Conservation (phyloP, 2,797 vertebrate species). For the Urosaurus nigricauda region DNA sequence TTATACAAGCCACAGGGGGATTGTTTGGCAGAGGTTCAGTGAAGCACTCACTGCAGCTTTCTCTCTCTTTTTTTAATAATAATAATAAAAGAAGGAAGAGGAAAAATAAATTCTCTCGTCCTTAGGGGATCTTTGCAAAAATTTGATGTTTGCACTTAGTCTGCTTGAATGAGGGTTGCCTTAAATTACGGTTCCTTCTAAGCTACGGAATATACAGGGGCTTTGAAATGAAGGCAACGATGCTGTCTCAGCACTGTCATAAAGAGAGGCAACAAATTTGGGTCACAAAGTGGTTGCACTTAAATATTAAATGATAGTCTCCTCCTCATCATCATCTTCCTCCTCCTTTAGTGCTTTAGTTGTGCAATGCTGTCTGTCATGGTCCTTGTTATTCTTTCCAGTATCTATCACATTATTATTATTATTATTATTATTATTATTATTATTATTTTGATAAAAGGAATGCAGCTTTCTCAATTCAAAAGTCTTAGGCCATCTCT, state of each 20-base stretch:
- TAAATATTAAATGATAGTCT: not conserved
- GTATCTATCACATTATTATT: too few relatives aligned
- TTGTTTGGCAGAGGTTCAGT: constrained; percentile 28
- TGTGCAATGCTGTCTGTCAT: too few relatives aligned
- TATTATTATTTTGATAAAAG: too few relatives aligned
- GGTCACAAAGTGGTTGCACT: not conserved
- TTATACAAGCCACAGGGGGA: not conserved
- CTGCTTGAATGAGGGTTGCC: not conserved
- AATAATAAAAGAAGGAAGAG: not conserved
- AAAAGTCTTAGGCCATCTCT: too few relatives aligned
- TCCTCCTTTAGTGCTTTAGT: too few relatives aligned
- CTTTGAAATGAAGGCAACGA: not conserved
- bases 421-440: too few relatives aligned
- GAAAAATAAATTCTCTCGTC: not conserved
- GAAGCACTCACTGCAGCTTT: not conserved
- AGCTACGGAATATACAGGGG: not conserved
- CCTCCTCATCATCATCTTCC: too few relatives aligned
- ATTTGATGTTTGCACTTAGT: not conserved
- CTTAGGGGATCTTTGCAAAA: constrained; percentile 7
- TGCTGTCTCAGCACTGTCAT: not conserved
- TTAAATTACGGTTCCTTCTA: not conserved
- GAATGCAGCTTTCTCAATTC: too few relatives aligned
- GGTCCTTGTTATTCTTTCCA: too few relatives aligned
- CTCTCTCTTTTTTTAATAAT: too few relatives aligned
- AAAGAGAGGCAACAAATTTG: constrained; percentile 3